A percentile compares a stretch with the other conserved stretches of the same genome.
Conservation (phyloP, 2,113 vertebrate species). For the Deroptyus accipitrinus region DNA sequence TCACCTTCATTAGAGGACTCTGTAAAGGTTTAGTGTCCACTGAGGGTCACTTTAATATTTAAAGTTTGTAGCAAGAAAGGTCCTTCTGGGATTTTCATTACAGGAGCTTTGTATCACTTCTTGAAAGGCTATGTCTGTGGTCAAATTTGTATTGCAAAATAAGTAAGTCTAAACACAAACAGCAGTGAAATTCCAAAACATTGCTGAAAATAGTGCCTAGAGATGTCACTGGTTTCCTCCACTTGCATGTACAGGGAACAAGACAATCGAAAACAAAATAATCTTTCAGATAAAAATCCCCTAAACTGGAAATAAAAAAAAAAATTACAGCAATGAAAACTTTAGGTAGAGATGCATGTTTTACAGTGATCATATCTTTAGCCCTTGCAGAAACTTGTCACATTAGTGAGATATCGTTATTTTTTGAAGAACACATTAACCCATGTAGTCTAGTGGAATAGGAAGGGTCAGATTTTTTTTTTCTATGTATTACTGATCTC, state of each 20-base stretch:
- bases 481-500: background rate
- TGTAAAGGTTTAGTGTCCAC: background rate
- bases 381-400: background rate
- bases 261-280: background rate
- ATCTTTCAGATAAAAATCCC: background rate
- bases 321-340: background rate
- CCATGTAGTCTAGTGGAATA: background rate
- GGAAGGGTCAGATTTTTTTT: background rate
- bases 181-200: background rate
- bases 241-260: background rate
- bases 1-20: background rate
- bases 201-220: background rate
- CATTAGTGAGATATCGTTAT: background rate
- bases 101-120: background rate
- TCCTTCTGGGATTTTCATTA: background rate
- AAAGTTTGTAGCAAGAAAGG: background rate
- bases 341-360: background rate
- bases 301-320: background rate
- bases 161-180: background rate
- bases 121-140: background rate
- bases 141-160: background rate
- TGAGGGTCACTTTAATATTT: background rate
- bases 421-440: background rate
- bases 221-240: background rate
- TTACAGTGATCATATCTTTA: background rate